These are phyloP conservation scores for Trilocha varians DNA, from an alignment of 2,888 invertebrate species.

Conservation along the genomic window DNA sequence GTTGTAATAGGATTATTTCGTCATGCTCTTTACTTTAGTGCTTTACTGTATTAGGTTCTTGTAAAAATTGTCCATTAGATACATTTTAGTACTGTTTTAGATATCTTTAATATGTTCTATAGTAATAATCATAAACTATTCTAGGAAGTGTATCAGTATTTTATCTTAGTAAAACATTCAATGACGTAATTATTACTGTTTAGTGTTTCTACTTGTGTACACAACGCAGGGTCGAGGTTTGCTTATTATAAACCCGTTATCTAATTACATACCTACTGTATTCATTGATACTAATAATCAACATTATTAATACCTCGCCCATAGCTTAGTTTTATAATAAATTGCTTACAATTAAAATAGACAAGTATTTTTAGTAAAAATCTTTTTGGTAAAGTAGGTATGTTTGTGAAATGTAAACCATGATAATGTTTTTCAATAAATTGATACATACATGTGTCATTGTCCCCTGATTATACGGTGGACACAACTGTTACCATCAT, in stretches of 20 bases:
- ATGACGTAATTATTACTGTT: not conserved
- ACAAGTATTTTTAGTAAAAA: too few relatives aligned
- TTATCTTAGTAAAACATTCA: not conserved
- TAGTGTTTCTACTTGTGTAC: not conserved
- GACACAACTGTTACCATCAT: slow-evolving; percentile 18
- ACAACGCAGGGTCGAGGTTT: not conserved
- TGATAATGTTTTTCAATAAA: not conserved
- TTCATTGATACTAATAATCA: not conserved
- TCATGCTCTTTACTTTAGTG: too few relatives aligned
- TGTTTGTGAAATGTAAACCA: not conserved
- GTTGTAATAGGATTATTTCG: not conserved
- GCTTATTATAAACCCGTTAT: not conserved
- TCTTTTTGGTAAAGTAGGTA: too few relatives aligned
- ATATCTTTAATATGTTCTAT: too few relatives aligned
- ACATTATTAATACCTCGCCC: too few relatives aligned
- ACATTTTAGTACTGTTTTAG: too few relatives aligned
- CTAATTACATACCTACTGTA: not conserved
- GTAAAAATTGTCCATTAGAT: too few relatives aligned
- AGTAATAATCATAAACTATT: too few relatives aligned
- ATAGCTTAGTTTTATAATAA: too few relatives aligned
- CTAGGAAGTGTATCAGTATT: not conserved
- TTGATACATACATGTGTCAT: not conserved
- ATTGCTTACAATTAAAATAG: too few relatives aligned
- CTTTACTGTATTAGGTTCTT: too few relatives aligned
- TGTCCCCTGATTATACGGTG: not conserved